A percentile compares a stretch with the other conserved stretches of the same genome.
Evolutionary conservation across 2,888 invertebrate species (phyloP).

Genomic region (Synergus japonicus): DNA sequence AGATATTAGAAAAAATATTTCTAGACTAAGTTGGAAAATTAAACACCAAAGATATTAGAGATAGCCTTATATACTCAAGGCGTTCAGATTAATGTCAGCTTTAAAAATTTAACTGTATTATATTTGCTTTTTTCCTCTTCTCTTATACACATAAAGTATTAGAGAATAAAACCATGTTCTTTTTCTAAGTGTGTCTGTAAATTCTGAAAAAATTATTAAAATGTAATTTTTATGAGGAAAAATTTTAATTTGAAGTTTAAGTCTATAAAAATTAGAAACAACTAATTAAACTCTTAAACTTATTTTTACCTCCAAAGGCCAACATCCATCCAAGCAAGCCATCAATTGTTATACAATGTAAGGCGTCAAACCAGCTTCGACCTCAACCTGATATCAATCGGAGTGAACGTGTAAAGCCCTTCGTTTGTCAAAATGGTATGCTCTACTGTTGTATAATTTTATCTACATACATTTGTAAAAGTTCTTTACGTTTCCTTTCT

Average conservation of each 20-base stretch:
- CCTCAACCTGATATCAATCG: slow-evolving; percentile 63
- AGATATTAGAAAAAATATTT: background rate
- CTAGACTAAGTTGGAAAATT: background rate
- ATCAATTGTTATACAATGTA: slow-evolving; percentile 52
- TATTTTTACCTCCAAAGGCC: slow-evolving; percentile 27
- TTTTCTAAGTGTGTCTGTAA: slow-evolving; percentile 3
- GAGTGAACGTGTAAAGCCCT: slow-evolving; percentile 66
- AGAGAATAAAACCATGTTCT: background rate
- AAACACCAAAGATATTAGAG: background rate
- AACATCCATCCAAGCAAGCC: slow-evolving; percentile 45
- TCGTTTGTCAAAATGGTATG: slow-evolving; percentile 70
- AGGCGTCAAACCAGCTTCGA: slow-evolving; percentile 54
- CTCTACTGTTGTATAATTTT: slow-evolving; percentile 6
- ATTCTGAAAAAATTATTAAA: background rate
- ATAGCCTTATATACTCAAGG: background rate
- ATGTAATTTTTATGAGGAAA: background rate
- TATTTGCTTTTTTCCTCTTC: background rate
- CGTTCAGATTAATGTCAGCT: too few relatives aligned
- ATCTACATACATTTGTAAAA: background rate
- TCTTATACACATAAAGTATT: background rate
- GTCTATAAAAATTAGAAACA: background rate
- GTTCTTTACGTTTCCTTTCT: background rate
- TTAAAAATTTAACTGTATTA: too few relatives aligned
- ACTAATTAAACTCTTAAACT: background rate
- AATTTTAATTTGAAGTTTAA: background rate